Base-by-base conservation (phyloP, 2,888 invertebrate genomes). In the Nomada lathburiana region DNA sequence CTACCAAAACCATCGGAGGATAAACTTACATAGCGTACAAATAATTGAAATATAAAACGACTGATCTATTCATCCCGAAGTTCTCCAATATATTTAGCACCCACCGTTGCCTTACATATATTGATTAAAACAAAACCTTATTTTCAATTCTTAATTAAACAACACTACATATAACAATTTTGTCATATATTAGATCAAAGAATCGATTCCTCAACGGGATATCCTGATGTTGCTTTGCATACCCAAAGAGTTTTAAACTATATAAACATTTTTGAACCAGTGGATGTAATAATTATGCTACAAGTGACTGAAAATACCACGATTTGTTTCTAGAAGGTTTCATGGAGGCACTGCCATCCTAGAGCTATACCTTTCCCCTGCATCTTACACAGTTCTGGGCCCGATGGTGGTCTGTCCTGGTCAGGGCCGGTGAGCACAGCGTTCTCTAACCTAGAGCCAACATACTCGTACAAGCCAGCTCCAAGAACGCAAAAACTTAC, bases 401-500 rank as follows among this genome's bases (percentile, higher is more conserved):
- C 53, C 23, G 60, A 47, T 70, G 60, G 72, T 82, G 57, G 60
- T 65, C 80, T 10, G 62, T 76, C 59, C 67, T 77, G 75, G 86
- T 82, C 86, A 84, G 83, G 86, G 71, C 63, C 79, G 81, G 74
- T 78, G 76, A 67, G 64, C 68, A 78, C 76, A 62, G 55, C 57
- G 76, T 86, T 86, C 76, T 84, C 76, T 63, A 78, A 77, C 80
- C 76, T 72, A 74, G 68, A 75, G 74, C 60, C 62, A 65, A 59
- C 72, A 67, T 62, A 70, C 36, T 36, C 36, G 47, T 16, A 47
- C 67, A 80, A 75, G 44, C 62, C 50, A 26, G 67, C 42, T 70
- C 74, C 60, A 60, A 44, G 59, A 83, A 80, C 76, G 84, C 75
- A 76, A 87, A 83, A 85, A 83, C 88, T 29, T 71, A 69, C 80